Evolutionary conservation across 1,140 invertebrate species (phyloP).

Genomic region (Drosophila pseudoananassae): DNA sequence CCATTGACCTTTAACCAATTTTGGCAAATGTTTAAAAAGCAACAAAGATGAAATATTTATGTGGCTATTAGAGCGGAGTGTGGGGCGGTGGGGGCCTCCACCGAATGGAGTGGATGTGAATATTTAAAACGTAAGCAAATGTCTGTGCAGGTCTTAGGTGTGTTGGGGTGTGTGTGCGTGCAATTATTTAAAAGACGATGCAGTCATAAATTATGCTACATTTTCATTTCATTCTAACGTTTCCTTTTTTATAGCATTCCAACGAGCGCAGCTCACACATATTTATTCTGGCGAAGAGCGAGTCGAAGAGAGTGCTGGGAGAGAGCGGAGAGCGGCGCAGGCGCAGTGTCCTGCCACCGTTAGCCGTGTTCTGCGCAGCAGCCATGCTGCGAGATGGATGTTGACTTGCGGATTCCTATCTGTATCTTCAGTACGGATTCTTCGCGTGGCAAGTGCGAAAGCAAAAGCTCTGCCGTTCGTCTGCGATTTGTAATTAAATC

Average conservation of each 20-base stretch:
- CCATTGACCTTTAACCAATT: constrained; percentile 57
- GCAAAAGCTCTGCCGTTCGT: constrained; percentile 23
- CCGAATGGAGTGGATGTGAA: constrained; percentile 68
- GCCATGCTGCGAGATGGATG: constrained; percentile 52
- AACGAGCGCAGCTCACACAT: constrained; percentile 50
- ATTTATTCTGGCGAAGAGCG: constrained; percentile 22
- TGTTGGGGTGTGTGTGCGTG: constrained; percentile 64
- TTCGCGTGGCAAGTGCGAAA: constrained; percentile 58
- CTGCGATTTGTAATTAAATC: constrained; percentile 46
- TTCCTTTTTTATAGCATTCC: constrained; percentile 82
- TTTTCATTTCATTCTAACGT: constrained; percentile 81
- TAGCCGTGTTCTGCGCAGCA: constrained; percentile 65
- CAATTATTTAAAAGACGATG: constrained; percentile 82
- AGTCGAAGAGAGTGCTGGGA: neutral
- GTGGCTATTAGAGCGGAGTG: constrained; percentile 38
- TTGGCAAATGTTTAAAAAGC: constrained; percentile 44
- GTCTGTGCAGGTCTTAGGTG: constrained; percentile 14
- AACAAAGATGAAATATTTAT: constrained; percentile 65
- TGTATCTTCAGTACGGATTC: constrained; percentile 77
- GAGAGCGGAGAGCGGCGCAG: constrained; percentile 27
- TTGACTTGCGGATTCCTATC: constrained; percentile 48
- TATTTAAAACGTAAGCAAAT: constrained; percentile 58
- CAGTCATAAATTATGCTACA: constrained; percentile 81
- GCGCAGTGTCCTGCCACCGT: constrained; percentile 42
- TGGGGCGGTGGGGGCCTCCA: constrained; percentile 7